Evolutionary conservation across 2,113 vertebrate species (phyloP).

Genomic region (Oreamnos americanus): DNA sequence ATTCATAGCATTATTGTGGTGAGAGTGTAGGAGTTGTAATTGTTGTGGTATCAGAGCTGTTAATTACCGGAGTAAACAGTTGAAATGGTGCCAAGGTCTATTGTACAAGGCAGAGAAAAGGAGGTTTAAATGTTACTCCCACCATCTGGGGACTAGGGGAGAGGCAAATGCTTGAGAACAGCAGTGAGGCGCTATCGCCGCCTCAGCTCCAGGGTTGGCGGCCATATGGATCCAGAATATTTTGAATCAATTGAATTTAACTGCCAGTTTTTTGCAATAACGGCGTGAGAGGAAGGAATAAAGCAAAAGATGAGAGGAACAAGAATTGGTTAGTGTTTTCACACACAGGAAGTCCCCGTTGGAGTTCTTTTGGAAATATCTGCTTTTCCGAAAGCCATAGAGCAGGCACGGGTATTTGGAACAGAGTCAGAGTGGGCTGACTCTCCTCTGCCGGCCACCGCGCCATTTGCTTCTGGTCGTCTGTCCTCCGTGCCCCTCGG

Average conservation of each 20-base stretch:
- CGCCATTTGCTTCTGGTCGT: conserved; percentile 56
- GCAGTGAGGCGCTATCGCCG: conserved; percentile 88
- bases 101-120: conserved; percentile 94
- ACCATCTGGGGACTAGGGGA: conserved; percentile 98
- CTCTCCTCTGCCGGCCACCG: not conserved
- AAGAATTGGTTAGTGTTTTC: conserved; percentile 72
- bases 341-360: conserved; percentile 72
- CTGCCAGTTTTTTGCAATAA: conserved; percentile 85
- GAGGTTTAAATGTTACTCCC: conserved; percentile 97
- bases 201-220: conserved; percentile 91
- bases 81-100: conserved; percentile 99
- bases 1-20: conserved; percentile 93
- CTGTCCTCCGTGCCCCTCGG: conserved; percentile 41
- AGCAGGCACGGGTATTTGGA: conserved; percentile 47
- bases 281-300: conserved; percentile 79
- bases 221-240: conserved; percentile 96
- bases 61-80: conserved; percentile 99
- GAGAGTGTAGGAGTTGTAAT: conserved; percentile 93
- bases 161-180: conserved; percentile 90
- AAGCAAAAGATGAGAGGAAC: conserved; percentile 80
- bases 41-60: conserved; percentile 97
- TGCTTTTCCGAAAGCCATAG: conserved; percentile 74
- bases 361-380: conserved; percentile 78
- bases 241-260: conserved; percentile 88
- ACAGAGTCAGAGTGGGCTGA: not conserved